phyloP scores from a whole-genome alignment of 1,140 invertebrate species.

The Drosophila bocqueti region DNA sequence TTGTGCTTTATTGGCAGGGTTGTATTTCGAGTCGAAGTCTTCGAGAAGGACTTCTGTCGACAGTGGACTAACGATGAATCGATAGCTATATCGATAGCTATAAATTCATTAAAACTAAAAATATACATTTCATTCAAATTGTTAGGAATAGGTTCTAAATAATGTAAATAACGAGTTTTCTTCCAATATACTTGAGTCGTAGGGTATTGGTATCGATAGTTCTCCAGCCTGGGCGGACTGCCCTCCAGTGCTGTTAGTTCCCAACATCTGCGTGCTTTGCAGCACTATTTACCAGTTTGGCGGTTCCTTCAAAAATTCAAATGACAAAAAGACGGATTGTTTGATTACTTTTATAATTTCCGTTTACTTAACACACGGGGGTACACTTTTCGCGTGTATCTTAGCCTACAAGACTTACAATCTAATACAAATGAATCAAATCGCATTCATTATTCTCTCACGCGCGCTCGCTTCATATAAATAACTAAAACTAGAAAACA shows the following conservation, averaged over 20 bases:
- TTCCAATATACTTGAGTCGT: too few relatives aligned
- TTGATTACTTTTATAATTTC: slow-evolving; percentile 75
- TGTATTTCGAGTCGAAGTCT: too few relatives aligned
- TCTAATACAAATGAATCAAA: slow-evolving; percentile 69
- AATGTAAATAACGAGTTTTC: too few relatives aligned
- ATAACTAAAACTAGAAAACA: slow-evolving; percentile 82
- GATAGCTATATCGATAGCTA: too few relatives aligned
- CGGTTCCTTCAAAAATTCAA: slow-evolving; percentile 30
- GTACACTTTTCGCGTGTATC: slow-evolving; percentile 60
- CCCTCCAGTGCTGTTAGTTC: background rate
- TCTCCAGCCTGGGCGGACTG: background rate
- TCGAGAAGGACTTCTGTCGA: too few relatives aligned
- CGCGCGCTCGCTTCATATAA: slow-evolving; percentile 65
- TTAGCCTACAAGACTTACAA: slow-evolving; percentile 66
- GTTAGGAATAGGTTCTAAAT: too few relatives aligned
- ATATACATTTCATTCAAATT: too few relatives aligned
- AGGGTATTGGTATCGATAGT: background rate
- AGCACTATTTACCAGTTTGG: background rate
- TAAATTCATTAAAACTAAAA: too few relatives aligned
- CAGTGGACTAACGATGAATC: too few relatives aligned
- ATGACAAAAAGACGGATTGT: slow-evolving; percentile 30
- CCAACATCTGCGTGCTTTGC: background rate
- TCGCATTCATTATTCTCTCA: slow-evolving; percentile 65
- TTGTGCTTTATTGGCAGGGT: too few relatives aligned
- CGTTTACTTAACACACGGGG: slow-evolving; percentile 63